Percentiles rank a stretch among this genome's conserved stretches.
phyloP scores from a whole-genome alignment of 2,888 invertebrate species.

The Neelides folsomi region DNA sequence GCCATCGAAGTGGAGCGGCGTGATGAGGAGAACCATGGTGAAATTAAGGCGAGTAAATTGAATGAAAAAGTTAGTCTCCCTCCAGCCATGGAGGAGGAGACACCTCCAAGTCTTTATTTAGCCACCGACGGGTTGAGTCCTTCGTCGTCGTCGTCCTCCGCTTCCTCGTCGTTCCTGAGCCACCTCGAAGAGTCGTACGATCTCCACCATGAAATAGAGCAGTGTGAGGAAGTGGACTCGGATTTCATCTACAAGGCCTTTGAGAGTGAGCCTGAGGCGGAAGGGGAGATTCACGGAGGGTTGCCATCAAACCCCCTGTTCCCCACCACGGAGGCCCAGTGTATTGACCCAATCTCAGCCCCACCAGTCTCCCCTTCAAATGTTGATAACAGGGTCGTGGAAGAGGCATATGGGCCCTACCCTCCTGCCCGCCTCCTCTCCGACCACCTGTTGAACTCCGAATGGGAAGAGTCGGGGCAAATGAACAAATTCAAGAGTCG shows the following conservation, averaged over 20 bases:
- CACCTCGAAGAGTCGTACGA: slow-evolving; percentile 25
- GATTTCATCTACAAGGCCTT: slow-evolving; percentile 24
- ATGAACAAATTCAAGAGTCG: slow-evolving; percentile 18
- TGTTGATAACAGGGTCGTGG: slow-evolving; percentile 5
- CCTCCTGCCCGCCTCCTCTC: background rate
- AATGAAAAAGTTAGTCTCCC: slow-evolving; percentile 1
- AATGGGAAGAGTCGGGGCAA: too few relatives aligned
- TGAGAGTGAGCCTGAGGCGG: slow-evolving; percentile 22
- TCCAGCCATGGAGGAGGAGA: slow-evolving; percentile 1
- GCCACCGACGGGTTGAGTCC: slow-evolving; percentile 14
- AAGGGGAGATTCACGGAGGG: slow-evolving; percentile 18
- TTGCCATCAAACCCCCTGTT: too few relatives aligned
- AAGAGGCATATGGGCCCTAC: slow-evolving; percentile 6
- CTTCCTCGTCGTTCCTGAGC: slow-evolving; percentile 17
- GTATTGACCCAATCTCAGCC: slow-evolving; percentile 13
- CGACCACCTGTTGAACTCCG: too few relatives aligned
- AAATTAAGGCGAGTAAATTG: slow-evolving; percentile 6
- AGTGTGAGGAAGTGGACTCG: slow-evolving; percentile 11
- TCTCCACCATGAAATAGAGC: slow-evolving; percentile 13
- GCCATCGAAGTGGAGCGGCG: too few relatives aligned
- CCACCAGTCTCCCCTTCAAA: slow-evolving; percentile 17
- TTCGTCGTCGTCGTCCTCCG: slow-evolving; percentile 16
- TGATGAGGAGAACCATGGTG: too few relatives aligned
- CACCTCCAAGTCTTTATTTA: slow-evolving; percentile 4
- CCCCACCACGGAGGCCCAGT: slow-evolving; percentile 3